Evolutionary conservation across 1,140 invertebrate genomes (phyloP).

Genomic region (Nasonia longicornis): DNA sequence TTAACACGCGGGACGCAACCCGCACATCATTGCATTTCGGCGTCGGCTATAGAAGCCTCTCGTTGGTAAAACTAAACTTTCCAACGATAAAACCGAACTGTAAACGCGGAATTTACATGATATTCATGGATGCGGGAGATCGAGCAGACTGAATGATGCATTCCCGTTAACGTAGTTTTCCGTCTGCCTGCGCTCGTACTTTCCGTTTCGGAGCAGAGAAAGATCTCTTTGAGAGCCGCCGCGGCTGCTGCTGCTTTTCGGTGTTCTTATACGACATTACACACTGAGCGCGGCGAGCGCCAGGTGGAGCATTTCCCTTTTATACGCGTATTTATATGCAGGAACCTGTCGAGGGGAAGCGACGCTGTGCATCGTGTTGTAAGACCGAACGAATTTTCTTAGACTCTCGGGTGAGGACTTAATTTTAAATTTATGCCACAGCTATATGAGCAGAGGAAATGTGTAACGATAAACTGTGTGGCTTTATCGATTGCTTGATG

Average conservation of each 20-base stretch:
- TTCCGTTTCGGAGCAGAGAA: conserved; percentile 17
- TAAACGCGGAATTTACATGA: not conserved
- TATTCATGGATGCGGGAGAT: not conserved
- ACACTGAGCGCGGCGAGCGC: not conserved
- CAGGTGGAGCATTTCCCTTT: conserved; percentile 36
- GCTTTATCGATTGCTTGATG: no score
- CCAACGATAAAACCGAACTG: not conserved
- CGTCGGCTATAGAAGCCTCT: no score
- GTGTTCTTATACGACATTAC: not conserved
- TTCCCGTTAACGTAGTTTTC: conserved; percentile 11
- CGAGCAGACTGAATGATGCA: not conserved
- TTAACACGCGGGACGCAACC: no score
- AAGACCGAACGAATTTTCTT: not conserved
- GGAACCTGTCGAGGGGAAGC: not conserved
- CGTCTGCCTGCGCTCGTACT: conserved; percentile 5
- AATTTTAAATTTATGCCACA: no score
- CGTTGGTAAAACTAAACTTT: no score
- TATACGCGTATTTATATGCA: conserved; percentile 26
- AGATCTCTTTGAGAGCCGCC: conserved; percentile 21
- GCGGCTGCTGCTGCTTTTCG: not conserved
- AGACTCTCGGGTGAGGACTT: not conserved
- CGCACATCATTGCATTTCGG: no score
- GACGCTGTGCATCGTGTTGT: not conserved
- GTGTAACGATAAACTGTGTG: no score
- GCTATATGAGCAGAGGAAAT: no score